Evolutionary conservation across 92 coral and sea anemone genomes (phyloP).

Genomic region (Scolanthus callimorphus): DNA sequence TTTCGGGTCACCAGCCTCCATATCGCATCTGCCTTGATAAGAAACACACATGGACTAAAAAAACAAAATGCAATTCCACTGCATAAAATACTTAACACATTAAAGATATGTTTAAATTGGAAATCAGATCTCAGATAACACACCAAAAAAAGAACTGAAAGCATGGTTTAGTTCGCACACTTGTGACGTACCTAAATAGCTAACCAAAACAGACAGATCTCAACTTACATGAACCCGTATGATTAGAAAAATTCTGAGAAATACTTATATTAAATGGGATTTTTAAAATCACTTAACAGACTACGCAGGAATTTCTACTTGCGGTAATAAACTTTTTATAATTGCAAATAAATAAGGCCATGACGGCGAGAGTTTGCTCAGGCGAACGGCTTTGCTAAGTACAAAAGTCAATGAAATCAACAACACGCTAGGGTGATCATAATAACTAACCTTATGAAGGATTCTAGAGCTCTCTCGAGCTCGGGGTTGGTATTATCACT

Average conservation of each 20-base stretch:
- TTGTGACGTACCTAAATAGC: too few species aligned
- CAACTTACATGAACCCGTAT: neutral
- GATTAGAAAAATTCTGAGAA: too few species aligned
- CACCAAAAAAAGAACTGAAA: neutral
- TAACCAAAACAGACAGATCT: neutral
- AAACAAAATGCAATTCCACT: slow-evolving; percentile 41
- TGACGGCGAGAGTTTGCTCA: too few species aligned
- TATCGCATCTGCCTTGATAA: slow-evolving; percentile 58
- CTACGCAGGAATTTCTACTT: neutral
- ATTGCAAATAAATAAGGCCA: too few species aligned
- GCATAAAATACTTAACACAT: slow-evolving; percentile 41
- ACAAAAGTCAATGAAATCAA: too few species aligned
- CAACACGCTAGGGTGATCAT: too few species aligned
- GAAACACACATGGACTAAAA: slow-evolving; percentile 70
- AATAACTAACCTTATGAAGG: slow-evolving; percentile 62
- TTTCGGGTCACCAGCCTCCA: too few species aligned
- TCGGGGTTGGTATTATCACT: slow-evolving; percentile 54
- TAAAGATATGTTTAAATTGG: slow-evolving; percentile 22
- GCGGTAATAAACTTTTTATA: too few species aligned
- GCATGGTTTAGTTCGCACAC: slow-evolving; percentile 1
- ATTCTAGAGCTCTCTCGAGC: slow-evolving; percentile 54
- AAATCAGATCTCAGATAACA: slow-evolving; percentile 8
- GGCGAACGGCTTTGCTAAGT: too few species aligned
- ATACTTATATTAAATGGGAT: too few species aligned
- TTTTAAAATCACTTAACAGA: too few species aligned